phyloP scores from a whole-genome alignment of 2,113 vertebrate species.

The Bos indicus region DNA sequence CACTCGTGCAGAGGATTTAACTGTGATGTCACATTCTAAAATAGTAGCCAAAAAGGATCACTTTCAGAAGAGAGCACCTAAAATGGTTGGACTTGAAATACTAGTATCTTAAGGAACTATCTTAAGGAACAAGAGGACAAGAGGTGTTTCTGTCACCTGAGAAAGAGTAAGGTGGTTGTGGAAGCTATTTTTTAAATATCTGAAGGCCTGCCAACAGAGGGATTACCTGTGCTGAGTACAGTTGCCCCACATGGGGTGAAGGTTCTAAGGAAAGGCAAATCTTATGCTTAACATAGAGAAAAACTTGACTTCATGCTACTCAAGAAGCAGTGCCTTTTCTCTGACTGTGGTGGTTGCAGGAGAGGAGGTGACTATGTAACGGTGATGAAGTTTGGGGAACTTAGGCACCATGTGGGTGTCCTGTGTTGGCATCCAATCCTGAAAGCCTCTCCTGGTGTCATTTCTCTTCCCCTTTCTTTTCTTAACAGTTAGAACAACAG shows the following conservation, averaged over 20 bases:
- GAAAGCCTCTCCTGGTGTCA: not conserved
- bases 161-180: not conserved
- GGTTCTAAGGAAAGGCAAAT: not conserved
- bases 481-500: conserved; percentile 92
- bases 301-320: not conserved
- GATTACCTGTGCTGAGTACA: not conserved
- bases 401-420: not conserved
- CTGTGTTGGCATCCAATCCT: not conserved
- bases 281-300: not conserved
- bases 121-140: not conserved
- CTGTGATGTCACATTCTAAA: conserved; percentile 3
- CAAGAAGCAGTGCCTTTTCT: not conserved
- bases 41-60: not conserved
- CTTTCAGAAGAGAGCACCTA: not conserved
- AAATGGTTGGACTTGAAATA: not conserved
- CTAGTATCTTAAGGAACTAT: not conserved
- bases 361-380: not conserved
- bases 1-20: not conserved
- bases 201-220: not conserved
- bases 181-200: not conserved
- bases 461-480: not conserved
- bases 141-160: not conserved
- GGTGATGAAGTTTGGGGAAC: not conserved
- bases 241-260: not conserved
- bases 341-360: not conserved